Evolutionary conservation across 2,113 vertebrate species (phyloP).

Genomic region (Corythaixoides concolor): DNA sequence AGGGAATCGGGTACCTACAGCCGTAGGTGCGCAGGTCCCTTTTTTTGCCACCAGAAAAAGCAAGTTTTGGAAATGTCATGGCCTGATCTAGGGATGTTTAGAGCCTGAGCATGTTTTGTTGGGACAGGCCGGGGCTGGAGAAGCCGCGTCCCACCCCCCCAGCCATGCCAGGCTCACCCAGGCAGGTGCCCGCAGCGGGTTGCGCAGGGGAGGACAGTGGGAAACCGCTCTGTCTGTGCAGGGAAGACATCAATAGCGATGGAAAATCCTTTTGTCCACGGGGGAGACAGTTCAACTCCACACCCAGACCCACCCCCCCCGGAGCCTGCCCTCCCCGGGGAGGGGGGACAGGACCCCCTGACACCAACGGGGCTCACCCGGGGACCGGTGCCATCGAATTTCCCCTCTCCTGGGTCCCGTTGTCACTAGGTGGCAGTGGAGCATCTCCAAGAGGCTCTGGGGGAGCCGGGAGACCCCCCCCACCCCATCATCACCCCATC

Average conservation of each 20-base stretch:
- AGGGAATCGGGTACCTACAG: fast-evolving
- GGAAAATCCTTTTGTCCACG: not conserved
- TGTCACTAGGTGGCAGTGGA: conserved; percentile 71
- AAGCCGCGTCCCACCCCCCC: not conserved
- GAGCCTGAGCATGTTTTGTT: not conserved
- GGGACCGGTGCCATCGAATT: not conserved
- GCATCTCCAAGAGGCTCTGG: not conserved
- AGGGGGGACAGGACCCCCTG: not conserved
- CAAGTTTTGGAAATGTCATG: fast-evolving
- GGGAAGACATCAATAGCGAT: fast-evolving
- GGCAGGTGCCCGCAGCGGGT: not conserved
- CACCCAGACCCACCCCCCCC: too few species aligned
- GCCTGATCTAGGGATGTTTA: not conserved
- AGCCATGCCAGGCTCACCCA: not conserved
- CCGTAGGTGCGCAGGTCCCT: not conserved
- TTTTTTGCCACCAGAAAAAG: fast-evolving
- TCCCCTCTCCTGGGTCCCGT: not conserved
- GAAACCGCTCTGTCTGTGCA: fast-evolving
- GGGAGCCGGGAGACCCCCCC: not conserved
- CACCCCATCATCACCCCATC: too few species aligned
- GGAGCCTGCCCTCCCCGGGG: not conserved
- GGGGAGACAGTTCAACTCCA: not conserved
- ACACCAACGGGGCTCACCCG: not conserved
- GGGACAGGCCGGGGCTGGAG: not conserved
- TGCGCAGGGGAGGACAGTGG: fast-evolving